A percentile compares a stretch with the other conserved stretches of the same genome.
These are phyloP conservation scores for Drosophila eohydei DNA, from an alignment of 2,888 invertebrate genomes.

Conservation along the genomic window DNA sequence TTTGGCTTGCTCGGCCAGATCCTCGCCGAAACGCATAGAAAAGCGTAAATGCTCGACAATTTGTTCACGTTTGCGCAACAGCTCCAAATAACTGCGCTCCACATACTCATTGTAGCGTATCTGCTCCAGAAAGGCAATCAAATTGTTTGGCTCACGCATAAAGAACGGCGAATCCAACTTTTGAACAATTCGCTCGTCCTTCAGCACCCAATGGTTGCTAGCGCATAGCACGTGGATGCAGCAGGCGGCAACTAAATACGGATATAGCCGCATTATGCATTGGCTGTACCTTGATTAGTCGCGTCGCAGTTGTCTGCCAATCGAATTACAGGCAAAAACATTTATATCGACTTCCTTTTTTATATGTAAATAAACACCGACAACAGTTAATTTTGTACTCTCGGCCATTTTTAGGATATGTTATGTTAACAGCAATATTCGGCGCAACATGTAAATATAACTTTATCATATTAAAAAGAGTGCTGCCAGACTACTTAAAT, in stretches of 20 bases:
- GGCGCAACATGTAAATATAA: slow-evolving; percentile 7
- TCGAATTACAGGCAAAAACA: slow-evolving; percentile 14
- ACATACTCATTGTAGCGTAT: slow-evolving; percentile 83
- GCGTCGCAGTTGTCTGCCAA: slow-evolving; percentile 10
- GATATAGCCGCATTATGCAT: slow-evolving; percentile 59
- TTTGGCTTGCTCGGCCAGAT: slow-evolving; percentile 83
- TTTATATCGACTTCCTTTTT: not conserved
- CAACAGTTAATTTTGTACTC: slow-evolving; percentile 25
- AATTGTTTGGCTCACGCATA: slow-evolving; percentile 82
- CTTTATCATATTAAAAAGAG: not conserved
- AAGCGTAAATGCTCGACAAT: slow-evolving; percentile 83
- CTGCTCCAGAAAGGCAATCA: slow-evolving; percentile 83
- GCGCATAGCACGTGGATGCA: slow-evolving; percentile 59
- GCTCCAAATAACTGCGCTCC: slow-evolving; percentile 79
- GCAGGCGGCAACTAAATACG: slow-evolving; percentile 41
- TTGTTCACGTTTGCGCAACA: slow-evolving; percentile 80
- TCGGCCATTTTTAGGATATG: slow-evolving; percentile 36
- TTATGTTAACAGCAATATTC: slow-evolving; percentile 5
- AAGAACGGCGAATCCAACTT: slow-evolving; percentile 84
- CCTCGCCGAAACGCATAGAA: slow-evolving; percentile 82
- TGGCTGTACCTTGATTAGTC: slow-evolving; percentile 2
- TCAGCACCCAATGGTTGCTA: slow-evolving; percentile 83
- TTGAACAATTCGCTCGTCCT: slow-evolving; percentile 81
- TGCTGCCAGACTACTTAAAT: not conserved
- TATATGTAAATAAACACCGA: slow-evolving; percentile 50